Evolutionary conservation across 2,888 invertebrate species (phyloP), one percentile per base, ranked within the genome.

Genomic region (Ennomos erosarius): DNA sequence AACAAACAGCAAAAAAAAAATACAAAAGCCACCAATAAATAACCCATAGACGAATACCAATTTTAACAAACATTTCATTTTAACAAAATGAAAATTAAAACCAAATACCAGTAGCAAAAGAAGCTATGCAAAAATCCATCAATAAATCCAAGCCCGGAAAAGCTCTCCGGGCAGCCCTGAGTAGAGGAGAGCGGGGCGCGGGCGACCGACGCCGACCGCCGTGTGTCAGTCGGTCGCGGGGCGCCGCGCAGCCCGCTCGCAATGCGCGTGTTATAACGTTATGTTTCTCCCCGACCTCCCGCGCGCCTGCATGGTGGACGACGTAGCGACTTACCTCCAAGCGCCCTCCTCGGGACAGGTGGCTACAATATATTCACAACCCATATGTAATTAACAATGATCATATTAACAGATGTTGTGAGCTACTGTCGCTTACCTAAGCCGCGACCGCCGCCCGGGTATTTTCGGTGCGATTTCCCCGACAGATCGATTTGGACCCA

Each of bases 321-420:
- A 97, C 96, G 97, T 97, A 93, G 96, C 97, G 92, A 97, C 97
- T 91, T 97, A 97, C 94, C 96, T 97, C 87, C 97, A 97, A 95
- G 97, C 97, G 94, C 97, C 97, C 94, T 97, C 97, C 94, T 96
- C 97, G 94, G 97, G 97, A 95, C 97, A 97, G 97, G 97, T 97
- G 95, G 94, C 88, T 90, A 91, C 87, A 88, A 86, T 87, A 68
- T 88, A 89, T 89, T 89, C 89, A 90, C 88, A 90, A 88, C 90
- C 89, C 88, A 92, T 90, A 92, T 92, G 92, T 92, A 92, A 92
- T 92, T 92, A 90, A 92, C 92, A 91, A 91, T 90, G 88, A 89
- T 90, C 88, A 90, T 90, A 92, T 92, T 92, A 92, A 92, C 92
- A 92, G 90, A 90, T 92, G 91, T 91, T 90, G 92, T 91, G 91